Evolutionary conservation across 2,888 invertebrate genomes (phyloP).

Genomic region (Hermaeophaga mercurialis): DNA sequence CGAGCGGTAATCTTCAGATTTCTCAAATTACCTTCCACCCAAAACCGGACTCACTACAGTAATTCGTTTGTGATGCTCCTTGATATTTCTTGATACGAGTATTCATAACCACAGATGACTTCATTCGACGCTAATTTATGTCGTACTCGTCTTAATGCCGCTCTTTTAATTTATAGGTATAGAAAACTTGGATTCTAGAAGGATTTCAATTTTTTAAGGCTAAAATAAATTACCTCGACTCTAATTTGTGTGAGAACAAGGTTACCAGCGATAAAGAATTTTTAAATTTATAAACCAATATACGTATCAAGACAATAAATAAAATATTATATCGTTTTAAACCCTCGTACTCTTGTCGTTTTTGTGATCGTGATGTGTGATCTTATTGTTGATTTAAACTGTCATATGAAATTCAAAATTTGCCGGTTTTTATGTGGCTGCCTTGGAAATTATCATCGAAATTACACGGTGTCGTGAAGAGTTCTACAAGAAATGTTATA

Average conservation of each 20-base stretch:
- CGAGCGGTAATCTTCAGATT: conserved; percentile 22
- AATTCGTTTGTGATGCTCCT: conserved; percentile 37
- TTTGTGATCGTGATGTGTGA: conserved; percentile 37
- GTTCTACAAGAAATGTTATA: conserved; percentile 51
- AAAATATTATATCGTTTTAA: too few species aligned
- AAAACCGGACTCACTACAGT: conserved; percentile 38
- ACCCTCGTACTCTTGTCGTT: too few species aligned
- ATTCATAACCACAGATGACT: conserved; percentile 38
- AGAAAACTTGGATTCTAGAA: too few species aligned
- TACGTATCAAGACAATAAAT: too few species aligned
- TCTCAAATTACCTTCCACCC: conserved; percentile 34
- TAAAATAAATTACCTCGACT: too few species aligned
- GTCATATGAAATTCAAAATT: conserved; percentile 46
- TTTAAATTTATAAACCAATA: too few species aligned
- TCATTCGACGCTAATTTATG: conserved; percentile 34
- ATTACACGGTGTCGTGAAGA: conserved; percentile 50
- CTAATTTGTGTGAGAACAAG: too few species aligned
- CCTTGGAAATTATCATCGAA: conserved; percentile 49
- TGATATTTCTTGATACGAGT: conserved; percentile 29
- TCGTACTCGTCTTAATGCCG: neutral
- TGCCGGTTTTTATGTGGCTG: conserved; percentile 42
- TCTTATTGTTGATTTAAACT: conserved; percentile 38
- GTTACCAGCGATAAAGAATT: too few species aligned
- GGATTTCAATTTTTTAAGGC: too few species aligned
- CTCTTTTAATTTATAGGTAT: conserved; percentile 9